Base-by-base conservation (phyloP, 2,797 vertebrate species). In the Danionella dracula region DNA sequence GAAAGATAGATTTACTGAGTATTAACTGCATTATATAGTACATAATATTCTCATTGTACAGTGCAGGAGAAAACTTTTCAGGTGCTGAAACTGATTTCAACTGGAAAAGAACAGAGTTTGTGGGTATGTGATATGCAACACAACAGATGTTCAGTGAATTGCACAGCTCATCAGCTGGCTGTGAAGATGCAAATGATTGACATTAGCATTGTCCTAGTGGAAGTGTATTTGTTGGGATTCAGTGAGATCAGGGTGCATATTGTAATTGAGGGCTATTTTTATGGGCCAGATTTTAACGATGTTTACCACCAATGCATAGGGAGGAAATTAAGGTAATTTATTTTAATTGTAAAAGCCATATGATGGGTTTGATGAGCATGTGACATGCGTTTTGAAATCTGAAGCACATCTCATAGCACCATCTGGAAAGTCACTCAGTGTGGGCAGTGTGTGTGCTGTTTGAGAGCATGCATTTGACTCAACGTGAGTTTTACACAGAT, bases 121-220 rank as follows among this genome's bases (percentile, higher is more conserved):
- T 38, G 64, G 55, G 42, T 69, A 62, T 59, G 23, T 45, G 44
- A 35, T 68, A 74, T 55, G 19, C 57, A 72, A 65, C 27, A 49
- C 44, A 72, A 42, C 77, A 75, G 77, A 76, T 79, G 74, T 74
- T 74, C 55, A 66, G 56, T 66, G 60, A 70, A 70, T 75, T 41
- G 54, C 8, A 20, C 27, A 65, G 67, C 42, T 70, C 49, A 66
- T 75, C 72, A 60, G 55, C 50, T 69, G 70, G 68, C 56, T 66
- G 17, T 12, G 11, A 61, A 19, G 44, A 15, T 13, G 4, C 31
- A 17, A 53, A 55, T 73, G 72, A 79, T 54, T 75, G 77, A 66
- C 74, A 11, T 65, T 42, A 49, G 46, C 57, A 70, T 76, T 75
- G 70, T 73, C 34, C 62, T 64, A 55, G 53, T 40, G 69, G 72